Percentiles rank a stretch among this genome's conserved stretches.
Evolutionary conservation across 2,888 invertebrate genomes (phyloP).

Genomic region (Coelopa pilipes): DNA sequence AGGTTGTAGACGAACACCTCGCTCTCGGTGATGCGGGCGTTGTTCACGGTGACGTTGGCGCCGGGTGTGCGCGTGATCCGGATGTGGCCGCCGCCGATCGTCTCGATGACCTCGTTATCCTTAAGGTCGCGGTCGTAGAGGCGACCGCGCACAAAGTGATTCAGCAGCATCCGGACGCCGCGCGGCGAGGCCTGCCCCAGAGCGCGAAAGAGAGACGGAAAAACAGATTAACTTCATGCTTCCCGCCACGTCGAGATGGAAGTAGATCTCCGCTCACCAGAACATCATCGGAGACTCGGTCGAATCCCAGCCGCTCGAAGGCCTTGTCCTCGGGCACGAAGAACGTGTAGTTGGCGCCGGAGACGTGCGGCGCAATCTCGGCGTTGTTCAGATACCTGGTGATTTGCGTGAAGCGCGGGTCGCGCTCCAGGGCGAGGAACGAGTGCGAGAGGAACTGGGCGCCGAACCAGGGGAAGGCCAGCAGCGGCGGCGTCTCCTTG

Average conservation of each 20-base stretch:
- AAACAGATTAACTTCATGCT: not conserved
- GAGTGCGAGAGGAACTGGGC: constrained; percentile 75
- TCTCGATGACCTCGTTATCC: constrained; percentile 69
- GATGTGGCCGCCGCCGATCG: constrained; percentile 71
- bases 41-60: constrained; percentile 69
- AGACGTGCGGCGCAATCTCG: constrained; percentile 72
- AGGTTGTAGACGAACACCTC: constrained; percentile 75
- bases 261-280: constrained; percentile 52
- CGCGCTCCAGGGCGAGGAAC: constrained; percentile 71
- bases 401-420: constrained; percentile 70
- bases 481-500: constrained; percentile 74
- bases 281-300: constrained; percentile 70
- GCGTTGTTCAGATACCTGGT: constrained; percentile 73
- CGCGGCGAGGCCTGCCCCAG: constrained; percentile 69
- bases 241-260: not conserved
- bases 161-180: constrained; percentile 71
- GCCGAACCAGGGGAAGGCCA: constrained; percentile 75
- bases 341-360: constrained; percentile 76
- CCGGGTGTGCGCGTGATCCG: constrained; percentile 67
- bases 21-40: constrained; percentile 71
- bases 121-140: constrained; percentile 72
- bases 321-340: constrained; percentile 78
- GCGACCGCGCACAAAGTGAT: constrained; percentile 73
- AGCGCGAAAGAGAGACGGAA: constrained; percentile 37
- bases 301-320: constrained; percentile 72